These are phyloP conservation scores for Phrynocephalus guinanensis DNA, from an alignment of 2,797 vertebrate species.

Conservation along the genomic window DNA sequence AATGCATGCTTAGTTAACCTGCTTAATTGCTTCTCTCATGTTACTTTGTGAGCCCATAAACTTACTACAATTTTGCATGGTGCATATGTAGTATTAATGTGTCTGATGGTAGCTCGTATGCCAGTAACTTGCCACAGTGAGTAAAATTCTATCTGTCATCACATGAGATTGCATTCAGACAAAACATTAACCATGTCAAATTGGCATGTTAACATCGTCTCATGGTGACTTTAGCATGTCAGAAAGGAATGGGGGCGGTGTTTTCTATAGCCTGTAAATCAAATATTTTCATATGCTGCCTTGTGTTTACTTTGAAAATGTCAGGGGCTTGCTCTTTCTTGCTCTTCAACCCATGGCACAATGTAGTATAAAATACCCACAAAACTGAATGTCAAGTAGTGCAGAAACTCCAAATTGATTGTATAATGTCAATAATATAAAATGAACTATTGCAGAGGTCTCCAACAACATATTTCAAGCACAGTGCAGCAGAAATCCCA, in stretches of 20 bases:
- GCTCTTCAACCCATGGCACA: slow-evolving; percentile 18
- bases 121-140: not conserved
- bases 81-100: not conserved
- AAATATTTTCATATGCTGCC: slow-evolving; percentile 43
- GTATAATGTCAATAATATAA: slow-evolving; percentile 29
- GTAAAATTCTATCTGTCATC: slow-evolving; percentile 3
- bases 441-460: slow-evolving; percentile 20
- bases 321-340: slow-evolving; percentile 10
- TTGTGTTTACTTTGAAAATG: slow-evolving; percentile 41
- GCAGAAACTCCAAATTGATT: slow-evolving; percentile 37
- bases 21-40: not conserved
- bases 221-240: not conserved
- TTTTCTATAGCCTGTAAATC: slow-evolving; percentile 39
- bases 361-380: slow-evolving; percentile 38
- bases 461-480: slow-evolving; percentile 7
- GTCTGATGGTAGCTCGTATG: not conserved
- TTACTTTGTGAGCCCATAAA: slow-evolving; percentile 3
- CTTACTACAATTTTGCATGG: not conserved
- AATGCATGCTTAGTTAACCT: not conserved
- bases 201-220: not conserved
- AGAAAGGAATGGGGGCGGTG: slow-evolving; percentile 6
- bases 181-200: not conserved
- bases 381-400: slow-evolving; percentile 42
- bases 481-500: not conserved
- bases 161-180: not conserved